phyloP scores from a whole-genome alignment of 2,888 invertebrate species.

The Drosophila quinaria region DNA sequence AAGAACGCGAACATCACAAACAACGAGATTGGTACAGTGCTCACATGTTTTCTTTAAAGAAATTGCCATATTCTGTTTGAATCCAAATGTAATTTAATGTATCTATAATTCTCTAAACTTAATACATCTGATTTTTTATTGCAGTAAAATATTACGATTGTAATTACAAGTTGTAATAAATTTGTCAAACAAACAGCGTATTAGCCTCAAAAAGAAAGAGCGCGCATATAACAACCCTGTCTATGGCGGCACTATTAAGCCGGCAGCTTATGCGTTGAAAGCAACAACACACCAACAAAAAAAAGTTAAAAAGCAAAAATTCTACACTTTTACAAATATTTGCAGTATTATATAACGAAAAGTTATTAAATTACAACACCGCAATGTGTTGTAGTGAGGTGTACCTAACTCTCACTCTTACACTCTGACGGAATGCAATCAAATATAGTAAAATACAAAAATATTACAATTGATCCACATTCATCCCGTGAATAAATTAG shows the following conservation, averaged over 20 bases:
- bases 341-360: slow-evolving; percentile 22
- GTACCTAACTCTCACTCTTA: not conserved
- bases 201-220: slow-evolving; percentile 8
- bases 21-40: not conserved
- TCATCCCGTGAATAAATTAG: not conserved
- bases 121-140: not conserved
- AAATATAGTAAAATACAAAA: not conserved
- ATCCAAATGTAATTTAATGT: not conserved
- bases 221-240: slow-evolving; percentile 61
- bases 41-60: not conserved
- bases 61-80: accelerated
- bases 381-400: not conserved
- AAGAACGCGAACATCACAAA: not conserved
- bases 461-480: not conserved
- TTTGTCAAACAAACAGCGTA: slow-evolving; percentile 15
- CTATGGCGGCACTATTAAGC: slow-evolving; percentile 27
- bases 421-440: not conserved
- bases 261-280: slow-evolving; percentile 28
- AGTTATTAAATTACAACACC: not conserved
- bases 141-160: not conserved
- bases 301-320: not conserved
- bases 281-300: not conserved
- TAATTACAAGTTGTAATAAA: not conserved
- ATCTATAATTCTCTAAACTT: not conserved
- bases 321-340: slow-evolving; percentile 6